Conservation (phyloP, 2,888 invertebrate species). For the Buathra laborator region DNA sequence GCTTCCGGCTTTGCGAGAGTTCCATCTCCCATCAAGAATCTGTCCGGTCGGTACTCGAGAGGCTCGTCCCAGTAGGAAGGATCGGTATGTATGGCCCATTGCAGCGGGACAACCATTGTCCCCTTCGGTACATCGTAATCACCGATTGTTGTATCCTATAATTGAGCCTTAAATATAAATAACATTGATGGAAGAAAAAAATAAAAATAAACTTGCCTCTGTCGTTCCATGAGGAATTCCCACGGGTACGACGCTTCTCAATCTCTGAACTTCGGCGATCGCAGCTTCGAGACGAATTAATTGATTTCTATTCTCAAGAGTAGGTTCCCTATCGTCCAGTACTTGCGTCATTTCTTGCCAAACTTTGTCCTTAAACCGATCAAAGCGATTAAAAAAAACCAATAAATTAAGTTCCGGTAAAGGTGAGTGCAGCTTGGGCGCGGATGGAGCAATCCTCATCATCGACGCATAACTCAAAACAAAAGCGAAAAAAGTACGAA, state of each 20-base stretch:
- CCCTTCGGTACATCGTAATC: slow-evolving; percentile 89
- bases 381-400: slow-evolving; percentile 7
- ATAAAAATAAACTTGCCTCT: slow-evolving; percentile 82
- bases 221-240: slow-evolving; percentile 94
- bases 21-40: slow-evolving; percentile 90
- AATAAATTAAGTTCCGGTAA: background rate
- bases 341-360: slow-evolving; percentile 86
- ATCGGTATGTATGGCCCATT: slow-evolving; percentile 93
- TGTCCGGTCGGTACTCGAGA: slow-evolving; percentile 88
- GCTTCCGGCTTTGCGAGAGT: slow-evolving; percentile 88
- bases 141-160: slow-evolving; percentile 87
- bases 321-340: slow-evolving; percentile 80
- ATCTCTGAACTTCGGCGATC: slow-evolving; percentile 92
- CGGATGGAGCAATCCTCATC: background rate
- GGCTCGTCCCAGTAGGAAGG: slow-evolving; percentile 89
- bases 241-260: slow-evolving; percentile 92
- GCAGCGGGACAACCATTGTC: slow-evolving; percentile 92
- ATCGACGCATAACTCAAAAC: too few species aligned
- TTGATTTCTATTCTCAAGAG: slow-evolving; percentile 86
- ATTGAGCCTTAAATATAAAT: slow-evolving; percentile 7
- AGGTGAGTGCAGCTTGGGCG: background rate
- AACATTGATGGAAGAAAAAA: slow-evolving; percentile 26
- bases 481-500: too few species aligned
- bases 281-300: slow-evolving; percentile 90
- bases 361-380: slow-evolving; percentile 86